Percentiles rank a stretch among this genome's conserved stretches.
These are phyloP conservation scores for Solenopsis fugax DNA, from an alignment of 1,140 invertebrate species.

Conservation along the genomic window DNA sequence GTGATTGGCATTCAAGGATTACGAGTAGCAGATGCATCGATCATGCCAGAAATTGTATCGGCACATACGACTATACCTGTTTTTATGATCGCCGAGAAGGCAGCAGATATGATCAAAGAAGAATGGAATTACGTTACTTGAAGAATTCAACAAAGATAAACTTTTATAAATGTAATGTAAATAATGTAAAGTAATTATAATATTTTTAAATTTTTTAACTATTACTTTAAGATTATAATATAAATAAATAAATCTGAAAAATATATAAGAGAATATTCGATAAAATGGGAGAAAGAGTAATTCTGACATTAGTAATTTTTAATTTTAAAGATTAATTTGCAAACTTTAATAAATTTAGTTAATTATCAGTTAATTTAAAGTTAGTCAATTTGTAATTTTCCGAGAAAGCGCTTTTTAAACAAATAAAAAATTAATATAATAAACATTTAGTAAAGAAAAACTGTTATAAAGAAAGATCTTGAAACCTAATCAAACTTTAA, in stretches of 20 bases:
- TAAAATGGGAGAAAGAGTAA: too few relatives aligned
- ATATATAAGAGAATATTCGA: too few relatives aligned
- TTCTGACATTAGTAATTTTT: too few relatives aligned
- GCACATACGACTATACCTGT: neutral
- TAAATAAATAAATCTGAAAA: neutral
- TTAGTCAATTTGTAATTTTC: too few relatives aligned
- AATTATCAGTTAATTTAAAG: too few relatives aligned
- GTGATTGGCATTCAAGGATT: neutral
- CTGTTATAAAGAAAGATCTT: too few relatives aligned
- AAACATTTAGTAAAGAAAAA: too few relatives aligned
- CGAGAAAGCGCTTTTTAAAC: too few relatives aligned
- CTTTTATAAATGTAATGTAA: neutral
- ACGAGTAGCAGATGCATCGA: constrained; percentile 4
- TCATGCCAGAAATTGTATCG: constrained; percentile 4
- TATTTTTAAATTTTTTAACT: neutral
- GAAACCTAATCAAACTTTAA: too few relatives aligned
- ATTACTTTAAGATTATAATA: neutral
- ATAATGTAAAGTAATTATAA: neutral
- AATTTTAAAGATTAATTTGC: too few relatives aligned
- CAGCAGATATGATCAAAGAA: neutral
- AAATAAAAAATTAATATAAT: too few relatives aligned
- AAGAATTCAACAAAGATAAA: neutral
- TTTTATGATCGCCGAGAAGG: constrained; percentile 8
- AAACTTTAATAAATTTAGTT: too few relatives aligned
- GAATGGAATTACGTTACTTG: constrained; percentile 8